Base-by-base conservation (phyloP, 2,113 vertebrate genomes). In the Callipepla squamata region DNA sequence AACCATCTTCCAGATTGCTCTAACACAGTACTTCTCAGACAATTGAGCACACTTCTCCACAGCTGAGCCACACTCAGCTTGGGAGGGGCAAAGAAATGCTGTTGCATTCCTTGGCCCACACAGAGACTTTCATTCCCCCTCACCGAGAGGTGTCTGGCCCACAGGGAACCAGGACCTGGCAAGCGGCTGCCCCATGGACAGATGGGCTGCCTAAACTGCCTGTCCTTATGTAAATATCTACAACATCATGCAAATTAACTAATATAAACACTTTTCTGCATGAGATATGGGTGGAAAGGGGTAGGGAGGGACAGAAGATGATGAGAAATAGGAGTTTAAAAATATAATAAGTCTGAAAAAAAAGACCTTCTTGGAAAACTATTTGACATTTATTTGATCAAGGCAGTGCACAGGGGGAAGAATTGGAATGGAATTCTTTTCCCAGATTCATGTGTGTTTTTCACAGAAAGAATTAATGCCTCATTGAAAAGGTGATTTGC, bases 391-490 rank as follows among this genome's bases (percentile, higher is more conserved):
- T 47, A 85, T 68, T 72, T 85, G 73, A 80, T 72, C 25, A 28
- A 80, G 68, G 8, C 59, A 30, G n/a, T 22, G 16, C 55, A 73
- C 10, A 34, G 59, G n/a, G 38, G 68, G 45, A 85, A 36, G 72
- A 80, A 89, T 16, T 62, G 58, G 92, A 87, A 79, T 5, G 23
- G 67, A 94, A 61, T 42, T 94, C 58, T 94, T 90, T 89, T 70
- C 76, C 62, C 70, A 55, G 70, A 38, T 48, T 57, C 75, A 53
- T 59, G 42, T 58, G 45, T 55, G 67, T 92, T 84, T 92, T 94
- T 92, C 76, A 93, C 76, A 73, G 84, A 92, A 80, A 72, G 44
- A 97, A 96, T 95, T 95, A 95, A 92, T 91, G 85, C 55, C 84
- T 96, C 4, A 3, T 65, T 92, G 87, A 92, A 93, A 91, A 51